phyloP scores from a whole-genome alignment of 2,797 vertebrate genomes.

The Prunella strophiata region DNA sequence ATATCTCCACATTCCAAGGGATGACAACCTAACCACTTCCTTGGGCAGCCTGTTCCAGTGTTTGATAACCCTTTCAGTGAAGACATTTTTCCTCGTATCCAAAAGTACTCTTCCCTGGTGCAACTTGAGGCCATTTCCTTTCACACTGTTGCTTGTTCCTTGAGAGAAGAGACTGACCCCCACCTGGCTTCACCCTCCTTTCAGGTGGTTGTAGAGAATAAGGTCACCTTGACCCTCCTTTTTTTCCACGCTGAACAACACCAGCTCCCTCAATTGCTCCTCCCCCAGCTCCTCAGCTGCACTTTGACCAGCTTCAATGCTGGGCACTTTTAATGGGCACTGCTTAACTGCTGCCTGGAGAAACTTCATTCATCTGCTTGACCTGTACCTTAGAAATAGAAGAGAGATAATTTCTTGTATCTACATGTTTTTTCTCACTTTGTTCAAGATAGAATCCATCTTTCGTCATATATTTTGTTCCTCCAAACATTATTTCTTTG shows the following conservation, averaged over 20 bases:
- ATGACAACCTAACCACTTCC: neutral
- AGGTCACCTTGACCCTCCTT: neutral
- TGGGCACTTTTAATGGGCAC: neutral
- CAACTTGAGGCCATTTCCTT: neutral
- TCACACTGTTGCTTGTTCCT: fast-evolving
- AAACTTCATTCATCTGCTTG: neutral
- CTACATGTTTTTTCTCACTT: neutral
- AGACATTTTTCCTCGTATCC: neutral
- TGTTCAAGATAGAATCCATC: neutral
- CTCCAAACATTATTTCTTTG: neutral
- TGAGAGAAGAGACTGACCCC: neutral
- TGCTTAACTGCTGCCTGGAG: neutral
- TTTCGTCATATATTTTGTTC: neutral
- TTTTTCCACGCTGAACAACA: neutral
- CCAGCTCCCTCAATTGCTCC: neutral
- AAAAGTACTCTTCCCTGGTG: neutral
- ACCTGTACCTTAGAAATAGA: neutral
- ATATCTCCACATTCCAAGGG: neutral
- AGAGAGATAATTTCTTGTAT: neutral
- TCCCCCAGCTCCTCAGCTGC: neutral
- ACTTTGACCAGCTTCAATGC: fast-evolving
- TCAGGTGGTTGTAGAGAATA: neutral
- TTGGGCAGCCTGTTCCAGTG: neutral
- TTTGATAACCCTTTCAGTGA: neutral
- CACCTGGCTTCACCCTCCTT: neutral